Conservation (phyloP, 2,888 invertebrate genomes). For the Vanessa cardui region DNA sequence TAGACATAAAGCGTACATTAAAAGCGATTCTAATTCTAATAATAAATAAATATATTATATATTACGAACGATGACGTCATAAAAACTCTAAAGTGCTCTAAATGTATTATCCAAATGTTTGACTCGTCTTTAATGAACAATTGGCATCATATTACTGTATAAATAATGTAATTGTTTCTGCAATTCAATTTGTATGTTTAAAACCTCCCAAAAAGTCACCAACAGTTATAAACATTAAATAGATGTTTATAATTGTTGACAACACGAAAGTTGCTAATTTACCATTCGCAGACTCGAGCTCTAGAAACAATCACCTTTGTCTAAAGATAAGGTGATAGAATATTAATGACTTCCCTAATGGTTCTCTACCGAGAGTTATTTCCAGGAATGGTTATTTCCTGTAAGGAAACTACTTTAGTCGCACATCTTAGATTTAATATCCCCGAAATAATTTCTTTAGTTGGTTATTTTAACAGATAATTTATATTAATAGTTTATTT, state of each 20-base stretch:
- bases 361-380: neutral
- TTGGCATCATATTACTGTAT: neutral
- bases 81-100: neutral
- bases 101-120: neutral
- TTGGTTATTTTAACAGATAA: neutral
- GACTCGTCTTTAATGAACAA: neutral
- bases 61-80: neutral
- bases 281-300: neutral
- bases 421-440: neutral
- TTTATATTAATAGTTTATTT: neutral
- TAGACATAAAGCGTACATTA: neutral
- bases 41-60: neutral
- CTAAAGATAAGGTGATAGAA: conserved; percentile 12
- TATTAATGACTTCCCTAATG: conserved; percentile 11
- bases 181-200: no score
- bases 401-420: neutral
- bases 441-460: neutral
- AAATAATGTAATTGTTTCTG: neutral
- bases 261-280: no score
- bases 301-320: conserved; percentile 5
- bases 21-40: neutral
- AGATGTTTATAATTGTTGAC: no score
- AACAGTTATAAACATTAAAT: no score
- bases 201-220: no score
- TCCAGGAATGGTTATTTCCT: neutral